Base-by-base conservation (phyloP, 2,888 invertebrate species). In the Melanostoma mellinum region DNA sequence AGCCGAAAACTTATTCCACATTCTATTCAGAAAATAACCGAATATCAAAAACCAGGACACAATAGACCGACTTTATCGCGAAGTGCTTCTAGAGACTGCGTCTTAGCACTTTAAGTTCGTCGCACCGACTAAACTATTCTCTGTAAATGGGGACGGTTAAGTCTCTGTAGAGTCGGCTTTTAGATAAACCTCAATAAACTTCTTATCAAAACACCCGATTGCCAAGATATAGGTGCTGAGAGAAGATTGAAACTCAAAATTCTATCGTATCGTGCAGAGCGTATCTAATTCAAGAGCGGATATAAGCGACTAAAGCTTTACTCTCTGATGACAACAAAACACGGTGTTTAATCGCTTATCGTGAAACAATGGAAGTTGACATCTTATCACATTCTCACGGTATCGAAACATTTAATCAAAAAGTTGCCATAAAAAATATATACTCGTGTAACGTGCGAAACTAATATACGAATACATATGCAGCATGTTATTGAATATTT, bases 151-250 rank as follows among this genome's bases (percentile, higher is more conserved):
- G 53, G 71, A 58, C 61, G 44, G 33, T 44, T 10, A 48, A 46
- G 48, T 36, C 50, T 36, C 32, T 48, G 52, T 40, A 72, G 56
- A n/a, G 56, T 65, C 38, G 65, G 30, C 48, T 33, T 53, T 35
- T 44, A 44, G 48, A 52, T 56, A 48, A 35, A 38, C 10, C 6
- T n/a, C 20, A 9, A 38, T 40, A 38, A 50, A 55, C 50, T 65
- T 55, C 69, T 78, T 82, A 82, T 82, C 82, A 69, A 30, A 6
- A 46, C 48, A 4, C 46, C 44, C 53, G 81, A 81, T 81, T 81
- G 73, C 52, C 30, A 50, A 63, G 38, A 38, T 63, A 63, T 20
- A 63, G 61, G 20, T 20, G 6, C 48, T 3, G 8, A 36, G 61
- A 38, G 48, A 48, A 10, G 63, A 63, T 63, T 63, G 50, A 50